A percentile compares a stretch with the other conserved stretches of the same genome.
Evolutionary conservation across 2,888 invertebrate species (phyloP).

Genomic region (Apodemia mormo): DNA sequence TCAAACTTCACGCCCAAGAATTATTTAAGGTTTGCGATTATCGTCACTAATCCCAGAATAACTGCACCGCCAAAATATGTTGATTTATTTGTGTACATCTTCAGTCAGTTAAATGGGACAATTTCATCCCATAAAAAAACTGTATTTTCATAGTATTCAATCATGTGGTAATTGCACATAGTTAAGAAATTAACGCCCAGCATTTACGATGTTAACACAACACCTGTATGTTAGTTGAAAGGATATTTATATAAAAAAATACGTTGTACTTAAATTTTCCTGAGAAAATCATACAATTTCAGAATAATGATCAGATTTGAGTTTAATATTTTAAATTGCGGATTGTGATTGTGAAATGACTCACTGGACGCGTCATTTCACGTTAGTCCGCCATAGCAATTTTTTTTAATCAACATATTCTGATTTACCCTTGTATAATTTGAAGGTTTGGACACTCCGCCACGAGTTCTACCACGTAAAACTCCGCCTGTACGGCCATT

Average conservation of each 20-base stretch:
- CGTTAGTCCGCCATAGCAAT: constrained; percentile 66
- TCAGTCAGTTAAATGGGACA: neutral
- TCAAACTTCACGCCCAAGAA: constrained; percentile 10
- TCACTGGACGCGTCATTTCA: constrained; percentile 62
- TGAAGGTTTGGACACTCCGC: constrained; percentile 84
- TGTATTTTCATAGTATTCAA: constrained; percentile 7
- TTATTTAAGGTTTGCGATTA: constrained; percentile 1
- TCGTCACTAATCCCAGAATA: constrained; percentile 1
- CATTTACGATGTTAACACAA: constrained; percentile 1
- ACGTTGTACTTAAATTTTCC: neutral
- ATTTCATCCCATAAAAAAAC: neutral
- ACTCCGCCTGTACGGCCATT: constrained; percentile 81
- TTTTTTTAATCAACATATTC: constrained; percentile 55
- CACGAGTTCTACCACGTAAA: constrained; percentile 87
- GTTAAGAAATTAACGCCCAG: neutral
- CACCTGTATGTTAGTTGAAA: constrained; percentile 1
- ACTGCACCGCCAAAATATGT: neutral
- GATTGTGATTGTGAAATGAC: constrained; percentile 26
- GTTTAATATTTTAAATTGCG: constrained; percentile 6
- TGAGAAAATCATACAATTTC: constrained; percentile 9
- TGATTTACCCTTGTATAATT: constrained; percentile 86
- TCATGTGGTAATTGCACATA: neutral
- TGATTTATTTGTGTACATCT: neutral
- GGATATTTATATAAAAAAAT: neutral
- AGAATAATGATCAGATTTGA: neutral